Conservation (phyloP, 1,140 invertebrate genomes). For the Thaumatotibia leucotreta region DNA sequence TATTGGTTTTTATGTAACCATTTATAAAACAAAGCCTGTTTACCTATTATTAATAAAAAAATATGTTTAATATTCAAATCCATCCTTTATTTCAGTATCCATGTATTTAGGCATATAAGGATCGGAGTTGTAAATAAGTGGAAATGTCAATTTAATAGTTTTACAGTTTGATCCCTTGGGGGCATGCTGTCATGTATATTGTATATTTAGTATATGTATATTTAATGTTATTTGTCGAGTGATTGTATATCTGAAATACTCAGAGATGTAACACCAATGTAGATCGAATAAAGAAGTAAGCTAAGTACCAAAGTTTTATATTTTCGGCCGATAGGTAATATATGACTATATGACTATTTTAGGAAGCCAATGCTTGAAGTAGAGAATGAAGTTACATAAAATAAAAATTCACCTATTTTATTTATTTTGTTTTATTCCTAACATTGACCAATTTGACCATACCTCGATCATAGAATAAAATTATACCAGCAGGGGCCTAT, state of each 20-base stretch:
- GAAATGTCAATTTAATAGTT: not conserved
- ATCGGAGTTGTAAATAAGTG: not conserved
- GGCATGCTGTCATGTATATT: not conserved
- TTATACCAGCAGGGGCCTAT: too few species aligned
- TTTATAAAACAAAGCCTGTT: not conserved
- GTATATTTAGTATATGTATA: slow-evolving; percentile 10
- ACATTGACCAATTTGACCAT: too few species aligned
- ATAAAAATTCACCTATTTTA: slow-evolving; percentile 59
- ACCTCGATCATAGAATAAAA: too few species aligned
- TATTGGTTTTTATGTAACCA: not conserved
- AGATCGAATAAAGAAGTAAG: slow-evolving; percentile 35
- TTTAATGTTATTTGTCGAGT: slow-evolving; percentile 4
- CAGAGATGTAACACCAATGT: slow-evolving; percentile 13
- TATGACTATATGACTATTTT: slow-evolving; percentile 41
- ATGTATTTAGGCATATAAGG: not conserved
- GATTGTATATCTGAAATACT: slow-evolving; percentile 1
- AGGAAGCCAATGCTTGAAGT: slow-evolving; percentile 61
- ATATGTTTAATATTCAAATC: not conserved
- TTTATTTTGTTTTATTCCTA: slow-evolving; percentile 30
- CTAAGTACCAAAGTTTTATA: slow-evolving; percentile 72
- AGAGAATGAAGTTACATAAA: slow-evolving; percentile 60
- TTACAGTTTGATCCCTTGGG: not conserved
- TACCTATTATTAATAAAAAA: too few species aligned
- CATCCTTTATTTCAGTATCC: not conserved
- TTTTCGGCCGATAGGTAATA: slow-evolving; percentile 55